Evolutionary conservation across 2,888 invertebrate genomes (phyloP), one percentile per base, ranked within the genome.

Genomic region (Drosophila macrothrix): DNA sequence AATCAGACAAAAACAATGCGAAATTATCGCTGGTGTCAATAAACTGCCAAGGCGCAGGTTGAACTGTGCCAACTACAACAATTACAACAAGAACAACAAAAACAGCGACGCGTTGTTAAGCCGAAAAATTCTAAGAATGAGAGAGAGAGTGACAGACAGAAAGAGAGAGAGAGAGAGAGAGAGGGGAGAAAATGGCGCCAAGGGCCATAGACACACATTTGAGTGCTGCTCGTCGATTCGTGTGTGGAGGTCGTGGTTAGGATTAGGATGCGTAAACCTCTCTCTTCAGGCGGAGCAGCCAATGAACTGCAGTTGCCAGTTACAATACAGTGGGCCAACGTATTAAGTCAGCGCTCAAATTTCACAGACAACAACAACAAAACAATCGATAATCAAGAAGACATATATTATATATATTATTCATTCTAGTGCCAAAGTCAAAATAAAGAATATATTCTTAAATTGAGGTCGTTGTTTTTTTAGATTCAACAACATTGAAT

Each of bases 11-110:
- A 66, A 65, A 53, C 41, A 66, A 55, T 67, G 37, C 56, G 29
- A 80, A 77, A 77, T 88, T 72, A 88, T 84, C 85, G 80, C 85
- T 19, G 33, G 71, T 74, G 83, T 88, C 88, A 88, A 84, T 80
- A 84, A 88, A 83, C 83, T 84, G 88, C 31, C 62, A 22, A 67
- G 46, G 46, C 46, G 46, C 62, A 65, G 63, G 37, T 68, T 77
- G 73, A 69, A 77, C 77, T 76, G 76, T 53, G 70, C 28, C 77
- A 67, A 53, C 37, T 46, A 62, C 49, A 63, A 22, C 79, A 43
- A 53, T 31, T 33, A 53, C 41, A 39, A 25, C 31, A 59, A 28
- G 1, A 28, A 5, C 39, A 56, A 25, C 46, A 70, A 53, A 35
- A 75, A n/a, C 19, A 59, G 33, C 41, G 35, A 35, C 29, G 4